Evolutionary conservation across 2,888 invertebrate species (phyloP).

Genomic region (Panzeria rudis): DNA sequence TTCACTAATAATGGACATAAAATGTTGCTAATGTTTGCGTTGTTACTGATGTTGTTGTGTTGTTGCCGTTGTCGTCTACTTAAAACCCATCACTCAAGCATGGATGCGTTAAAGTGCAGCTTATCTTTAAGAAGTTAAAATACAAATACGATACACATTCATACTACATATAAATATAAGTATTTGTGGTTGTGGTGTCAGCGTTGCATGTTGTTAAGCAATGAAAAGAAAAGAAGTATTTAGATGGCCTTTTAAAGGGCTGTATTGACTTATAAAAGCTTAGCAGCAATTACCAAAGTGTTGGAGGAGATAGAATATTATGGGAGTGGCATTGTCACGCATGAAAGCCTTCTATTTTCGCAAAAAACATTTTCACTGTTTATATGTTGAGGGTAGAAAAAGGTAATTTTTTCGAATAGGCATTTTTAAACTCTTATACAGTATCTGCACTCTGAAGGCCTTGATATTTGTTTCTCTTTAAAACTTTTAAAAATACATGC

Average conservation of each 20-base stretch:
- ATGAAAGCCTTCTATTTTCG: too few species aligned
- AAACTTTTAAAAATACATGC: background rate
- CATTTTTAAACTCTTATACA: background rate
- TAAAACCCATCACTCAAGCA: slow-evolving; percentile 71
- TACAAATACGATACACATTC: background rate
- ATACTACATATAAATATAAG: background rate
- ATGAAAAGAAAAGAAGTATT: too few species aligned
- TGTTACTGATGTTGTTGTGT: slow-evolving; percentile 34
- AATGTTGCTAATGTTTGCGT: slow-evolving; percentile 39
- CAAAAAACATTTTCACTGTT: background rate
- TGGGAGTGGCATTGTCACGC: background rate
- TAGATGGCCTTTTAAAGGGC: background rate
- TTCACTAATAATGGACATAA: slow-evolving; percentile 49
- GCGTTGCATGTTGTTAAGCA: background rate
- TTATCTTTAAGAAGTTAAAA: slow-evolving; percentile 67
- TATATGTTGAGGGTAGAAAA: background rate
- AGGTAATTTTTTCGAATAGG: background rate
- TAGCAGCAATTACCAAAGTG: background rate
- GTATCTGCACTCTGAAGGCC: background rate
- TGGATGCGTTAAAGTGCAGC: slow-evolving; percentile 72
- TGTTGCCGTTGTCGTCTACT: slow-evolving; percentile 63
- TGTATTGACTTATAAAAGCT: background rate
- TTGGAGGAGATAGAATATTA: background rate
- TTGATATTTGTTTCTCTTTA: background rate
- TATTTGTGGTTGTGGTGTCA: background rate